These are phyloP conservation scores for Manis crassicaudata DNA, from an alignment of 2,797 vertebrate species.

Conservation along the genomic window DNA sequence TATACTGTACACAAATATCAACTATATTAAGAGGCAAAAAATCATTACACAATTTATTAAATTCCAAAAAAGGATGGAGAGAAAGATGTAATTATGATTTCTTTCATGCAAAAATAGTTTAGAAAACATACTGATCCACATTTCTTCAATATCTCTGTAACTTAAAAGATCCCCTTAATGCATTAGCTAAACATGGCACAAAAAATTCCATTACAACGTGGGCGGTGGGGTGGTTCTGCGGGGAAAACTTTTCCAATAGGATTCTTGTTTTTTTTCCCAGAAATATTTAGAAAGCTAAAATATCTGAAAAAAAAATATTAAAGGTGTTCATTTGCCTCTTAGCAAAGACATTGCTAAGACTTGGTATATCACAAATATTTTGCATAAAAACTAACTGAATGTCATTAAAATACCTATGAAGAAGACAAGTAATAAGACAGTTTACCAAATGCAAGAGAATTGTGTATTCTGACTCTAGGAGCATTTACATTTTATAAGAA, in stretches of 20 bases:
- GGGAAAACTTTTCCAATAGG: neutral
- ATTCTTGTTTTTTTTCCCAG: neutral
- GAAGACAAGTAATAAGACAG: neutral
- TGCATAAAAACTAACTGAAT: slow-evolving; percentile 32
- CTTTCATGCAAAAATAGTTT: neutral
- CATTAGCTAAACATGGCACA: neutral
- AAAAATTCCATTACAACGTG: neutral
- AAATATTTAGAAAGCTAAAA: slow-evolving; percentile 33
- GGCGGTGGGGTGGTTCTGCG: neutral
- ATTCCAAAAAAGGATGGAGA: neutral
- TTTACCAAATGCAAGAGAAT: neutral
- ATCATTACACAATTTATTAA: neutral
- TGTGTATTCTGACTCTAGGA: neutral
- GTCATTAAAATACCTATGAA: neutral
- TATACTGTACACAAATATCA: neutral
- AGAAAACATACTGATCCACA: neutral
- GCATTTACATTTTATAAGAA: neutral
- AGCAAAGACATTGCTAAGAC: neutral
- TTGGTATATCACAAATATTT: neutral
- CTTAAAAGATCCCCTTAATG: neutral
- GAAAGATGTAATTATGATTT: slow-evolving; percentile 5
- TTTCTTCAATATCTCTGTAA: neutral
- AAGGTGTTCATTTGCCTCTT: neutral
- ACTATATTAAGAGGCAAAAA: neutral
- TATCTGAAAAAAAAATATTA: neutral